A percentile compares a stretch with the other conserved stretches of the same genome.
phyloP scores from a whole-genome alignment of 35 echinoderm and acorn worm genomes.

The Heliocidaris erythrogramma region DNA sequence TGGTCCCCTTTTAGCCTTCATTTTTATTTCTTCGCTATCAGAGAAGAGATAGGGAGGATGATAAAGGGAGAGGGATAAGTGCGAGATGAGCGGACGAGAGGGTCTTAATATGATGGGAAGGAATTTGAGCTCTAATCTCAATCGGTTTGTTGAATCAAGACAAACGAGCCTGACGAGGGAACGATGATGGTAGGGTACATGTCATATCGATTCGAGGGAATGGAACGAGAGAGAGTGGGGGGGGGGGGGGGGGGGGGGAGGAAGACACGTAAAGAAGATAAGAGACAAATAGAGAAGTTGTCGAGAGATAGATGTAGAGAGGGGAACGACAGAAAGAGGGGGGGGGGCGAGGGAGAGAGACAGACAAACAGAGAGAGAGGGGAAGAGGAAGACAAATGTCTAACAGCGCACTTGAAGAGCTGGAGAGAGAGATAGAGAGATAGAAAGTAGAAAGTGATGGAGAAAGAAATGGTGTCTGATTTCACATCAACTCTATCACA shows the following conservation, averaged over 20 bases:
- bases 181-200: not conserved
- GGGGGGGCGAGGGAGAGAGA: not conserved
- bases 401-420: no score
- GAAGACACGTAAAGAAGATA: not conserved
- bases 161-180: not conserved
- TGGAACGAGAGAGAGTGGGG: not conserved
- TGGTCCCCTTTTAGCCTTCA: not conserved
- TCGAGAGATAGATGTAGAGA: no score
- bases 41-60: not conserved
- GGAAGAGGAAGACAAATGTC: not conserved
- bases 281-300: no score
- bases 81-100: not conserved
- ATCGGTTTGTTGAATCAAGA: not conserved
- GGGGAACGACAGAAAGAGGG: not conserved
- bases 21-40: not conserved
- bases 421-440: no score
- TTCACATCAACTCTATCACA: no score
- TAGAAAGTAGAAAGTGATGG: no score
- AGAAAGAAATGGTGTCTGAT: no score
- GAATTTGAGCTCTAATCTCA: slow-evolving; percentile 4
- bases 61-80: not conserved
- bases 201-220: not conserved
- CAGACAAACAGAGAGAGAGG: not conserved
- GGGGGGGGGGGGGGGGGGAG: not conserved
- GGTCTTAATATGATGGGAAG: not conserved